A percentile compares a stretch with the other conserved stretches of the same genome.
These are phyloP conservation scores for Oreotragus oreotragus DNA, from an alignment of 2,113 vertebrate species.

Conservation along the genomic window DNA sequence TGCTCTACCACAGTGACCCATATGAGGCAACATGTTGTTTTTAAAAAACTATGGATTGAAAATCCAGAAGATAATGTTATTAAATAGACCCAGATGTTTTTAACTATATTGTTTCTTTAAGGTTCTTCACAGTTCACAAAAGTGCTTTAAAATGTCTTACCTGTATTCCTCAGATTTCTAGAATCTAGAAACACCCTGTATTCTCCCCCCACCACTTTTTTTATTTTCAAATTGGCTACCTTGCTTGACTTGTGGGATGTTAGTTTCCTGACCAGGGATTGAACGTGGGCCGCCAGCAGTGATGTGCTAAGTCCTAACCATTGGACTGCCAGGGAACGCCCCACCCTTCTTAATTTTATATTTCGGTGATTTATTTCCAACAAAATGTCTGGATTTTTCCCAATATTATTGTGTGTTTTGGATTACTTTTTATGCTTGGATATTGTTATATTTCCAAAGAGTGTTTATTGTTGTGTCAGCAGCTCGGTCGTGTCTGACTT, in stretches of 20 bases:
- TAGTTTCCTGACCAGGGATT: neutral
- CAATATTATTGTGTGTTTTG: neutral
- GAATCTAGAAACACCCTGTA: neutral
- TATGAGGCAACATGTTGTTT: neutral
- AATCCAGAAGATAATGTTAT: neutral
- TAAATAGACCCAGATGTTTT: neutral
- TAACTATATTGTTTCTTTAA: neutral
- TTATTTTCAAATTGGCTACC: neutral
- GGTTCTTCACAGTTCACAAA: neutral
- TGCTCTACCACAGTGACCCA: neutral
- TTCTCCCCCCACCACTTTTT: neutral
- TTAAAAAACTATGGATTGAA: neutral
- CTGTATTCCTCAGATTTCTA: neutral
- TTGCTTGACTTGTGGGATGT: neutral
- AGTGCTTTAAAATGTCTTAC: neutral
- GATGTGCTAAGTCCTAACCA: neutral
- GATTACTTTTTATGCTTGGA: neutral
- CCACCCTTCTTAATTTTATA: neutral
- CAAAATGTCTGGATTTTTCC: neutral
- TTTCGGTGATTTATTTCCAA: neutral
- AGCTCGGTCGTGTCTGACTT: rapidly evolving
- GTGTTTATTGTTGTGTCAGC: neutral
- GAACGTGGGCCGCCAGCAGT: neutral
- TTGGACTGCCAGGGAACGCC: neutral
- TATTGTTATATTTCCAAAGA: neutral